phyloP scores from a whole-genome alignment of 2,797 vertebrate species.

The Pantherophis vulpinus region DNA sequence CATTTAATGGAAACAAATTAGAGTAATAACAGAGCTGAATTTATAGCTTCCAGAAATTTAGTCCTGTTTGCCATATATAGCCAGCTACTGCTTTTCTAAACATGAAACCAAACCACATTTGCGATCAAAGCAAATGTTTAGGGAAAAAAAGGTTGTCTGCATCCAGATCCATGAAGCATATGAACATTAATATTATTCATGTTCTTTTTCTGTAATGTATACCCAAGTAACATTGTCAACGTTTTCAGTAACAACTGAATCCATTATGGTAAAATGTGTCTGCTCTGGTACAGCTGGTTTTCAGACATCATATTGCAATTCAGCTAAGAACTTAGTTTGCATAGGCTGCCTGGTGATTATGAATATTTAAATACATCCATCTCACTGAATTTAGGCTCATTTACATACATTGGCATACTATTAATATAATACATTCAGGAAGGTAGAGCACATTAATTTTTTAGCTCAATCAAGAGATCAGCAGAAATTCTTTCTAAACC shows the following conservation, averaged over 20 bases:
- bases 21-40: background rate
- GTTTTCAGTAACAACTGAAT: background rate
- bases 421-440: constrained; percentile 48
- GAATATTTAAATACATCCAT: constrained; percentile 58
- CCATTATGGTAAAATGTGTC: background rate
- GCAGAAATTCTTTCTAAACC: constrained; percentile 7
- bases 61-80: background rate
- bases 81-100: background rate
- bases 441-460: constrained; percentile 19
- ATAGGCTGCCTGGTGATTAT: constrained; percentile 35
- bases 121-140: background rate
- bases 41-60: background rate
- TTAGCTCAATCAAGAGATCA: constrained; percentile 24
- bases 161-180: background rate
- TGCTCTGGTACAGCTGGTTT: background rate
- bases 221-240: background rate
- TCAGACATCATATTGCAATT: constrained; percentile 2
- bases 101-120: background rate
- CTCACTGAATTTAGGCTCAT: constrained; percentile 54
- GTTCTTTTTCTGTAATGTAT: background rate
- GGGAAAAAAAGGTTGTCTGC: background rate
- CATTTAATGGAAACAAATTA: background rate
- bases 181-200: background rate
- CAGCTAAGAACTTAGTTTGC: constrained; percentile 33
- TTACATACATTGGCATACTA: constrained; percentile 67